phyloP scores from a whole-genome alignment of 2,888 invertebrate genomes.

The Lumbricus terrestris region DNA sequence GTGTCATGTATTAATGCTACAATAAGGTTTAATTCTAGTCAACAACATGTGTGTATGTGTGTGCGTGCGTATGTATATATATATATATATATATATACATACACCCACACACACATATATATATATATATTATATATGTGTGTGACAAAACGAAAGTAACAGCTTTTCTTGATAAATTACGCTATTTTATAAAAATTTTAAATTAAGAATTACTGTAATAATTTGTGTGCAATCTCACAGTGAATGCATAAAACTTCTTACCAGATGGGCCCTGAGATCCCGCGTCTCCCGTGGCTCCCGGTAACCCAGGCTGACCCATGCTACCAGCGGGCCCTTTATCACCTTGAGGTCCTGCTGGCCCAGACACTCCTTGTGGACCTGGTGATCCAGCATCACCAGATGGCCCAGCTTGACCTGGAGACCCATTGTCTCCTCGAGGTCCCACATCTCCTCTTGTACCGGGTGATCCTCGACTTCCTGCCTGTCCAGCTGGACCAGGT shows the following conservation, averaged over 20 bases:
- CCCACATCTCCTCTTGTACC: conserved; percentile 15
- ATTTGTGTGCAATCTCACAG: neutral
- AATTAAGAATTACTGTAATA: neutral
- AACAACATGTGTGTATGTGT: neutral
- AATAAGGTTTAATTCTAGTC: neutral
- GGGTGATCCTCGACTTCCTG: conserved; percentile 18
- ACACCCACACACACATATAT: too few relatives aligned
- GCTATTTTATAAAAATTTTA: neutral
- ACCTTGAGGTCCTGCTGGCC: conserved; percentile 30
- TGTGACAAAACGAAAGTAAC: too few relatives aligned
- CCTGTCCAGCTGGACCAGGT: conserved; percentile 25
- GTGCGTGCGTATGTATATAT: too few relatives aligned
- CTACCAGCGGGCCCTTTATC: conserved; percentile 12
- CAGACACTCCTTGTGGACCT: conserved; percentile 34
- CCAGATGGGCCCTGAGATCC: conserved; percentile 27
- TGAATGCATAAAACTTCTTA: neutral
- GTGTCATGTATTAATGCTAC: neutral
- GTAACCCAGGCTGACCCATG: conserved; percentile 8
- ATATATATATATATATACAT: too few relatives aligned
- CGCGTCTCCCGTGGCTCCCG: conserved; percentile 23
- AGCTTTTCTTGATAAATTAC: neutral
- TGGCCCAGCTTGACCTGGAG: conserved; percentile 25
- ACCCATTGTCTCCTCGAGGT: conserved; percentile 27
- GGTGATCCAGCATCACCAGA: conserved; percentile 35
- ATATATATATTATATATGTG: too few relatives aligned